A percentile compares a stretch with the other conserved stretches of the same genome.
phyloP scores from a whole-genome alignment of 2,113 vertebrate species.

The Solea senegalensis region DNA sequence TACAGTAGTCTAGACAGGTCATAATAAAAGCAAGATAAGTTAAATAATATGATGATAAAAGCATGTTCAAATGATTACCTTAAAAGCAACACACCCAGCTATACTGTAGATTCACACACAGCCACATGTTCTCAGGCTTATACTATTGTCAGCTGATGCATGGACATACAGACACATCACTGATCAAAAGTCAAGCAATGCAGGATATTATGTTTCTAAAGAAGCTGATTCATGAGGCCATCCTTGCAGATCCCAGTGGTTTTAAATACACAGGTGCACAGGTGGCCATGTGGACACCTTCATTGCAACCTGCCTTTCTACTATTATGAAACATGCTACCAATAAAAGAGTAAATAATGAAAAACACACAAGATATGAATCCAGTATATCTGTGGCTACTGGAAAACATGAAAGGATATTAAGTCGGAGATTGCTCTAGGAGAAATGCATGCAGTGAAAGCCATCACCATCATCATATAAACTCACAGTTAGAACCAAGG shows the following conservation, averaged over 20 bases:
- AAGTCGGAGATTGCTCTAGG: constrained; percentile 10
- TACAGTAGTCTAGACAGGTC: too few species aligned
- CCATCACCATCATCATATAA: too few species aligned
- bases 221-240: not conserved
- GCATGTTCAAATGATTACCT: too few species aligned
- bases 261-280: not conserved
- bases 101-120: not conserved
- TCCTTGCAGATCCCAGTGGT: not conserved
- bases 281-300: not conserved
- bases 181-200: constrained; percentile 13
- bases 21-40: too few species aligned
- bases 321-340: not conserved
- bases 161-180: constrained; percentile 8
- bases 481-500: too few species aligned
- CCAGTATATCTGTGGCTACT: not conserved
- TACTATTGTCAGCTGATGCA: constrained; percentile 21
- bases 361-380: not conserved
- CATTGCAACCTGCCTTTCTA: not conserved
- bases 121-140: not conserved
- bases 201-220: constrained; percentile 27
- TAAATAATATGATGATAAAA: too few species aligned
- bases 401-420: not conserved
- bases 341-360: not conserved
- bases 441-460: not conserved
- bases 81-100: too few species aligned